These are phyloP conservation scores for Procambarus clarkii DNA, from an alignment of 1,140 invertebrate genomes.

Conservation along the genomic window DNA sequence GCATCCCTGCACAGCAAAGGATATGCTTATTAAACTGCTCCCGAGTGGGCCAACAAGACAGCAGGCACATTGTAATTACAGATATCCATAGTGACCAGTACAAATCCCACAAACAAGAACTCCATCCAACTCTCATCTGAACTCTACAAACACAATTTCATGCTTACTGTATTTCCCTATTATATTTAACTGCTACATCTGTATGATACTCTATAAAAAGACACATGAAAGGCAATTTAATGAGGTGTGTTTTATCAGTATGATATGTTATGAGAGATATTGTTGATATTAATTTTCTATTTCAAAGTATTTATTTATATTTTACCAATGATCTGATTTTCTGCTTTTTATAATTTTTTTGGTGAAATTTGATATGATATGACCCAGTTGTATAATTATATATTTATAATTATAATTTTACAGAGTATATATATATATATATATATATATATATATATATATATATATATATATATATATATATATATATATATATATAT, in stretches of 20 bases:
- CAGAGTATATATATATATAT: too few relatives aligned
- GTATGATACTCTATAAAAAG: conserved; percentile 10
- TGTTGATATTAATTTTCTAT: background rate
- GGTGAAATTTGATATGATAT: too few relatives aligned
- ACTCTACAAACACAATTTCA: background rate
- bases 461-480: too few relatives aligned
- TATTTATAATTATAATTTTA: too few relatives aligned
- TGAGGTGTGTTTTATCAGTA: background rate
- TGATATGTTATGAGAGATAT: background rate
- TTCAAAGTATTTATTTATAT: background rate
- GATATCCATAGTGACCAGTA: background rate
- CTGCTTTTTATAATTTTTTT: too few relatives aligned
- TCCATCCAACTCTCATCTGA: conserved; percentile 32
- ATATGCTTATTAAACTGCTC: conserved; percentile 52
- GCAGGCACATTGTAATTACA: conserved; percentile 45
- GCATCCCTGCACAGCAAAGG: conserved; percentile 68
- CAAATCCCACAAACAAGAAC: conserved; percentile 23
- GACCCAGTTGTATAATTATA: too few relatives aligned
- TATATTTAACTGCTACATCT: background rate
- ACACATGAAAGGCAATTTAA: background rate
- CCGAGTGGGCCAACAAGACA: conserved; percentile 20
- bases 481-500: too few relatives aligned
- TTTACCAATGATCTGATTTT: background rate
- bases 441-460: too few relatives aligned
- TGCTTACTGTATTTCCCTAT: background rate